These are phyloP conservation scores for Lepisosteus oculatus DNA, from an alignment of 2,113 vertebrate genomes.

Conservation along the genomic window DNA sequence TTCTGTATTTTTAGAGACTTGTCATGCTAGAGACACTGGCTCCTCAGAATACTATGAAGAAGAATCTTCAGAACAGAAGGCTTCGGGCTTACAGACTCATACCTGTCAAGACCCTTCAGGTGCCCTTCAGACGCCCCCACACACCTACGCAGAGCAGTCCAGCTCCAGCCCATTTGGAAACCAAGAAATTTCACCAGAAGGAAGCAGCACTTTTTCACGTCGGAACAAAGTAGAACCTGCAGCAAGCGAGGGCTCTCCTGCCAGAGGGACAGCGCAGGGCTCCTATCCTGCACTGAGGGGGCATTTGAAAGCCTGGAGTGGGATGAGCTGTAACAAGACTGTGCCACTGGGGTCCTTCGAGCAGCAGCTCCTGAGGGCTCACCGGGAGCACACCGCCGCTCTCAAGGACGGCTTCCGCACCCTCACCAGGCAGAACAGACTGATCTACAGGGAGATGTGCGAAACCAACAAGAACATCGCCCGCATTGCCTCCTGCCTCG, in stretches of 20 bases:
- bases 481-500: constrained; percentile 15
- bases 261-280: background rate
- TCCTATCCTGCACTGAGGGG: background rate
- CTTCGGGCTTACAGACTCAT: background rate
- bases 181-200: background rate
- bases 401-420: constrained; percentile 24
- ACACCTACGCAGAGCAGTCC: background rate
- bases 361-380: constrained; percentile 20
- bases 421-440: constrained; percentile 23
- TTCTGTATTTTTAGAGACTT: background rate
- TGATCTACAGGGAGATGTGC: constrained; percentile 26
- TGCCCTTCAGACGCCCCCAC: background rate
- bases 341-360: constrained; percentile 8
- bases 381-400: constrained; percentile 17
- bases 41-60: background rate
- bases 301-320: background rate
- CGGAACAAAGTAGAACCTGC: background rate
- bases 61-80: background rate
- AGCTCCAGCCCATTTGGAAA: background rate
- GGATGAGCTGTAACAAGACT: background rate
- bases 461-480: constrained; percentile 25
- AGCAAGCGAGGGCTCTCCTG: background rate
- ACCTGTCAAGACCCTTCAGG: background rate
- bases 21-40: background rate
- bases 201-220: background rate